Percentiles rank a stretch among this genome's conserved stretches.
phyloP scores from a whole-genome alignment of 2,113 vertebrate genomes.

The Apodemus speciosus region DNA sequence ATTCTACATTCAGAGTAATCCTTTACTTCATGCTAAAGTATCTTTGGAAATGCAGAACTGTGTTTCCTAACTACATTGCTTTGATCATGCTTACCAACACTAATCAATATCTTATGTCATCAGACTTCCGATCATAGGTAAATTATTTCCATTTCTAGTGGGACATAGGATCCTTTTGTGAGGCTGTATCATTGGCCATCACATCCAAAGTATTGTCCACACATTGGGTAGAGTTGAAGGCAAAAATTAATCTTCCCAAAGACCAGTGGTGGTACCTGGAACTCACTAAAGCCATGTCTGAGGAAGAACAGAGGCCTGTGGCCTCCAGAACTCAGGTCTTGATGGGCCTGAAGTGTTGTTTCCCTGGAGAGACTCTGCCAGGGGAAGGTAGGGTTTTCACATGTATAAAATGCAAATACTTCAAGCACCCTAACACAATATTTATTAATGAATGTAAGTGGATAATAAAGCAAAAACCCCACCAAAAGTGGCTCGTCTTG shows the following conservation, averaged over 20 bases:
- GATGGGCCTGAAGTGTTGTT: neutral
- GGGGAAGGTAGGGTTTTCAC: neutral
- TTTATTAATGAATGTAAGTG: neutral
- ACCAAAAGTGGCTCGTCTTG: neutral
- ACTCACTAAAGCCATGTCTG: neutral
- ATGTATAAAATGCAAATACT: neutral
- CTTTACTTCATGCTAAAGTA: neutral
- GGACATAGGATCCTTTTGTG: neutral
- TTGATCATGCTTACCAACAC: slow-evolving; percentile 1
- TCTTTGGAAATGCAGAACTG: neutral
- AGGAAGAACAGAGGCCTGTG: neutral
- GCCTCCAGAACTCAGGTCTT: neutral
- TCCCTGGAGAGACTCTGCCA: neutral
- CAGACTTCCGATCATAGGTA: neutral
- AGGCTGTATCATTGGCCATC: neutral
- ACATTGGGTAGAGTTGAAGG: neutral
- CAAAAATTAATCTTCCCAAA: neutral
- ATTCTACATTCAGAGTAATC: neutral
- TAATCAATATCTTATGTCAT: neutral
- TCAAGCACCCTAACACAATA: neutral
- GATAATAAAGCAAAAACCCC: neutral
- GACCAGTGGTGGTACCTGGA: neutral
- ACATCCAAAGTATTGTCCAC: neutral
- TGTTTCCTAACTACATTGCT: neutral
- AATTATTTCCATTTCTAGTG: neutral